Base-by-base conservation (phyloP, 2,888 invertebrate species). In the Bellardia bayeri region DNA sequence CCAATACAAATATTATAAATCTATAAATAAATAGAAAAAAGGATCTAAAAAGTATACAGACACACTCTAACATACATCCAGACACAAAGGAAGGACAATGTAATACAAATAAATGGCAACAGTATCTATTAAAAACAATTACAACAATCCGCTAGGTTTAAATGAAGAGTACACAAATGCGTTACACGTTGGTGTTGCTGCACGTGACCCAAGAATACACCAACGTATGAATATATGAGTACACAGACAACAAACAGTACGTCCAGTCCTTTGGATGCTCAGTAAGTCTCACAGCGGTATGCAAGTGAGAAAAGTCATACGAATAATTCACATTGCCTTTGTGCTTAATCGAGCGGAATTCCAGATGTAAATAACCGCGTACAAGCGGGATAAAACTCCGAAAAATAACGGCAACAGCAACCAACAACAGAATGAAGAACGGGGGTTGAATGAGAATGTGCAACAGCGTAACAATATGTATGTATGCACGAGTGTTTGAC, bases 301-400 rank as follows among this genome's bases (percentile, higher is more conserved):
- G 78, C 45, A 85, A 87, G 89, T 89, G 88, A 82, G 87, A 89
- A 88, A 89, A 89, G 89, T 89, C 88, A 89, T 80, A 76, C 85
- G 82, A 71, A 86, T 68, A 85, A 84, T 82, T 83, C 82, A 84
- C 72, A 83, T 81, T 78, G 82, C 82, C 87, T 81, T 83, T 78
- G 83, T 87, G 89, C 75, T 89, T 89, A 89, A 89, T 89, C 89
- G 89, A 89, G 88, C 89, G 87, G 89, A 89, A 89, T 88, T 89
- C 89, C 89, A 87, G 85, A 88, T 88, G 88, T 88, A 89, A 89
- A 88, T 88, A 89, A 88, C 66, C 85, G 82, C 76, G 76, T 78
- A 83, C 82, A 78, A 85, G 82, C 81, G 78, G 86, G 68, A 86
- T 86, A 80, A 83, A 88, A 76, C 30, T 42, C 58, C 4, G 2